These are phyloP conservation scores for Cottus gobio DNA, from an alignment of 2,113 vertebrate species.

Conservation along the genomic window DNA sequence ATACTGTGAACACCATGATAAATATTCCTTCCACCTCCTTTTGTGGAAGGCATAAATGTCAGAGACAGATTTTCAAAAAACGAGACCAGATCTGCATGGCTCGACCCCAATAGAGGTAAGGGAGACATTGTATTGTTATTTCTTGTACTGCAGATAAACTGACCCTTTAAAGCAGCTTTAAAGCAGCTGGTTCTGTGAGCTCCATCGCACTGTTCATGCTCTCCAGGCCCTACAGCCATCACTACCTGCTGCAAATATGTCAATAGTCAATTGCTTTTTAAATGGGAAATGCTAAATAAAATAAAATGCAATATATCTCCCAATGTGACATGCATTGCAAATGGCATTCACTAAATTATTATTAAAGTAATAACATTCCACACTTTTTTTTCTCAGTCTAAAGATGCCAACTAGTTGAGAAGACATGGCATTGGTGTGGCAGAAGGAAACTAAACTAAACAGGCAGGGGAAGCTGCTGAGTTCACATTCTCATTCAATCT, in stretches of 20 bases:
- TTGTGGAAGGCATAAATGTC: not conserved
- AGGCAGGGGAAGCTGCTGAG: slow-evolving; percentile 57
- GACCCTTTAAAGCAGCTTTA: slow-evolving; percentile 28
- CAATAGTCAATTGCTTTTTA: slow-evolving; percentile 3
- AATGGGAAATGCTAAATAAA: slow-evolving; percentile 17
- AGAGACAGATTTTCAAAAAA: not conserved
- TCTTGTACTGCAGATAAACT: slow-evolving; percentile 8
- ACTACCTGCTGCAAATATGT: slow-evolving; percentile 32
- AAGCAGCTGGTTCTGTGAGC: slow-evolving; percentile 15
- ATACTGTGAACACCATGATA: not conserved
- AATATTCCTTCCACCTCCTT: not conserved
- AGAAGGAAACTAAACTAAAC: slow-evolving; percentile 59
- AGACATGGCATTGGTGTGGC: slow-evolving; percentile 74
- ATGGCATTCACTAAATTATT: not conserved
- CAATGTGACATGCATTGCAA: slow-evolving; percentile 56
- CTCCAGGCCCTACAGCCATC: slow-evolving; percentile 21
- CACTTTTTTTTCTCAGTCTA: slow-evolving; percentile 39
- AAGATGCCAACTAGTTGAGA: slow-evolving; percentile 70
- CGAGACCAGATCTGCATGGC: not conserved
- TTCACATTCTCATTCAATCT: slow-evolving; percentile 57
- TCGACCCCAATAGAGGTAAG: not conserved
- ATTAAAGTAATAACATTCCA: slow-evolving; percentile 43
- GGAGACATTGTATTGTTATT: not conserved
- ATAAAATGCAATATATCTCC: slow-evolving; percentile 65
- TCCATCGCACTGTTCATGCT: slow-evolving; percentile 61